phyloP scores from a whole-genome alignment of 2,113 vertebrate genomes.

The Cyprinus carpio region DNA sequence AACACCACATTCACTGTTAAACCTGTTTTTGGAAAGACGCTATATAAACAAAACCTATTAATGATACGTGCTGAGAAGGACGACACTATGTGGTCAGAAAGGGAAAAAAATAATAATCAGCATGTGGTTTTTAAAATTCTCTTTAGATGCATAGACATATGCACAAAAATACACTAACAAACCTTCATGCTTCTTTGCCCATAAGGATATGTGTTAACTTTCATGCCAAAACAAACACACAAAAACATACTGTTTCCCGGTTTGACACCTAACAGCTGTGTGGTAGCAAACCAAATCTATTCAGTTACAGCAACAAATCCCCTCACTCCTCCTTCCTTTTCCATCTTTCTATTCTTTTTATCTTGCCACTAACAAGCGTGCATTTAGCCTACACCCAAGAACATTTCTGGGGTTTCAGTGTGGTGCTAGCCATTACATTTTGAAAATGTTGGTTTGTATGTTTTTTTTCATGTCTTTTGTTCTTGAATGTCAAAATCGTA shows the following conservation, averaged over 20 bases:
- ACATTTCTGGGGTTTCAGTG: constrained; percentile 27
- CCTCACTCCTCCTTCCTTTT: neutral
- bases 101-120: neutral
- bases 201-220: neutral
- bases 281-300: constrained; percentile 32
- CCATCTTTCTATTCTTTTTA: constrained; percentile 43
- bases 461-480: neutral
- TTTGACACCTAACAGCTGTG: constrained; percentile 38
- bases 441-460: too few species aligned
- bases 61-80: constrained; percentile 8
- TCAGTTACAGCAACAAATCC: constrained; percentile 35
- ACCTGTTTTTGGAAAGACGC: neutral
- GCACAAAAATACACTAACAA: neutral
- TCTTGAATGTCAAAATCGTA: neutral
- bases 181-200: neutral
- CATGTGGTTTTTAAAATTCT: neutral
- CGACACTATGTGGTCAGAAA: neutral
- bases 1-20: neutral
- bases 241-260: constrained; percentile 26
- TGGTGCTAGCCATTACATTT: constrained; percentile 29
- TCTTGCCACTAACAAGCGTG: constrained; percentile 49
- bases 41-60: neutral
- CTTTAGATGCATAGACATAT: neutral
- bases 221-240: constrained; percentile 2
- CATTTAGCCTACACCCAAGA: constrained; percentile 37